Conservation (phyloP, 2,113 vertebrate species). For the Eretmochelys imbricata region DNA sequence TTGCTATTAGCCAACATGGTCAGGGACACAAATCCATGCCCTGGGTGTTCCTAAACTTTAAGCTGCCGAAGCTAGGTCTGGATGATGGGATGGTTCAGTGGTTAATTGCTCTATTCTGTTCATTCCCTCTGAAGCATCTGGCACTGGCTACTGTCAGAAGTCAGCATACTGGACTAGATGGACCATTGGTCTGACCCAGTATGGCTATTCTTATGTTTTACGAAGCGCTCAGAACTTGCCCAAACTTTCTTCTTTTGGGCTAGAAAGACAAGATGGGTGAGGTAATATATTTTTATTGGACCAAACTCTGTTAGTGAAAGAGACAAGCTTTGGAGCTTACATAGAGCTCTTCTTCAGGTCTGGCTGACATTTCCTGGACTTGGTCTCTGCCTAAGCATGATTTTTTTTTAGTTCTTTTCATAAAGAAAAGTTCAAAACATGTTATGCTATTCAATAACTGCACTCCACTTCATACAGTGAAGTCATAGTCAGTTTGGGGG, state of each 20-base stretch:
- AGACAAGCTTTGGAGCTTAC: not conserved
- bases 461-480: not conserved
- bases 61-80: no score
- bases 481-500: not conserved
- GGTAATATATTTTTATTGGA: not conserved
- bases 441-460: not conserved
- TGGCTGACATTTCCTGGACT: not conserved
- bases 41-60: no score
- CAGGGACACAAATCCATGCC: no score
- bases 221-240: not conserved
- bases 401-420: no score
- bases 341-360: not conserved
- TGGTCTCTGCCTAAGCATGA: no score
- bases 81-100: not conserved
- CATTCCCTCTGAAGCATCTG: not conserved
- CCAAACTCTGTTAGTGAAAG: not conserved
- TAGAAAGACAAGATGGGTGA: not conserved
- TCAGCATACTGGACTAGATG: not conserved
- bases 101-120: not conserved
- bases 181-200: not conserved
- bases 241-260: not conserved
- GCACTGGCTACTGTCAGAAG: not conserved
- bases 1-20: no score
- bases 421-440: not conserved
- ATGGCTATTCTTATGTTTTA: not conserved